Base-by-base conservation (phyloP, 2,797 vertebrate genomes). In the Alouatta caraya region DNA sequence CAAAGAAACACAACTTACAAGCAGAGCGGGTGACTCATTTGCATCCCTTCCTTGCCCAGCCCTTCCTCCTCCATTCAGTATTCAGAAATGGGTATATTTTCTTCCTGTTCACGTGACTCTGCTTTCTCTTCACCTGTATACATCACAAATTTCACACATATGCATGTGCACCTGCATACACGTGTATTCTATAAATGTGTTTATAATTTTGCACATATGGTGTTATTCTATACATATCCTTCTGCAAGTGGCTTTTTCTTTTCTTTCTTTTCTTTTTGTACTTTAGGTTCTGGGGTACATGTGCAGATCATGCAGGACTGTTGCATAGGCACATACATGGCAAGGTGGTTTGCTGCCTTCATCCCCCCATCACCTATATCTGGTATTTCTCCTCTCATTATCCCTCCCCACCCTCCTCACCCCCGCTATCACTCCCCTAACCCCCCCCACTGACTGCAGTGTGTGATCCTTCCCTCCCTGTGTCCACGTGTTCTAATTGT, bases 111-210 rank as follows among this genome's bases (percentile, higher is more conserved):
- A 22, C 0, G 0, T 50, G 19, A 4, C 17, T 9, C 37, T 61
- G 6, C 48, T 57, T 39, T 37, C 48, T 75, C 14, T 42, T 6
- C 15, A 12, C 24, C n/a, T 28, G 1, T 28, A 2, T 42, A 48
- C 39, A 46, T 55, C 33, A 7, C 22, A 17, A 2, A 9, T 12
- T 4, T 19, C 44, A 33, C 52, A 37, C 17, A 37, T 30, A 48
- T 1, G 7, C 39, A 24, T 1, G 21, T 5, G 11, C 72, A 33
- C 26, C 2, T 4, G 9, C 11, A 67, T 42, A 3, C 11, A 7
- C 0, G 1, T 26, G 21, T 17, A 0, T 26, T 75, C 67, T 42
- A 7, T 55, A 59, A 50, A 70, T 0, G 0, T 80, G 3, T 70
- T 13, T 50, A 9, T 17, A 42, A 37, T 28, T 67, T 92, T 67